phyloP scores from a whole-genome alignment of 1,140 invertebrate species.

The Musca vetustissima region DNA sequence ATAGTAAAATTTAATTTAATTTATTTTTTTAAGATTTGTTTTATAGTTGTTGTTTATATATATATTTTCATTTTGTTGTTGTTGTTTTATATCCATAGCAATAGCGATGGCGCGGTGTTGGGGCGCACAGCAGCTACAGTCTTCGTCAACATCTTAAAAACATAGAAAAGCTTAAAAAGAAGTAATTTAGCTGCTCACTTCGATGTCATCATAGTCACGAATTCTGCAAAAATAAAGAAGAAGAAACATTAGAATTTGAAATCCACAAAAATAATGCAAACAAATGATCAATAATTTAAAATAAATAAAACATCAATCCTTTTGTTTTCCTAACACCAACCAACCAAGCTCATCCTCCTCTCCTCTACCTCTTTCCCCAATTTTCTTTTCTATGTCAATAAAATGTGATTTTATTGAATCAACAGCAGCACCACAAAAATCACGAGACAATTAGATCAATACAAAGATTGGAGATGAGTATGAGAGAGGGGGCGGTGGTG shows the following conservation, averaged over 20 bases:
- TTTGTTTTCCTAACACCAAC: too few species aligned
- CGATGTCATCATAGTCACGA: slow-evolving; percentile 99
- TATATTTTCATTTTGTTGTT: slow-evolving; percentile 52
- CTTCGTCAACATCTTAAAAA: slow-evolving; percentile 58
- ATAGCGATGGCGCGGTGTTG: slow-evolving; percentile 54
- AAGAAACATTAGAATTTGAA: slow-evolving; percentile 7
- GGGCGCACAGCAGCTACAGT: slow-evolving; percentile 57
- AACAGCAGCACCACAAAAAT: too few species aligned
- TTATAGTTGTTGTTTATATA: slow-evolving; percentile 38
- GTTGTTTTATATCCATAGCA: slow-evolving; percentile 51
- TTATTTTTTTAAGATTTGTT: slow-evolving; percentile 20
- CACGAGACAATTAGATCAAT: too few species aligned
- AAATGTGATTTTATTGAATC: too few species aligned
- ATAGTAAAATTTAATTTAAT: slow-evolving; percentile 27
- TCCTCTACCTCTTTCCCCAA: too few species aligned
- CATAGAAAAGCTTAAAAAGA: slow-evolving; percentile 58
- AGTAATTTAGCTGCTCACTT: slow-evolving; percentile 73
- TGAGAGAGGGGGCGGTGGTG: too few species aligned
- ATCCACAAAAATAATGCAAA: too few species aligned
- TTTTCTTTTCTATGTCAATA: too few species aligned
- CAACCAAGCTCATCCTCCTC: too few species aligned
- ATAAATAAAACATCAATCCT: too few species aligned
- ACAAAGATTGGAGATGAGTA: too few species aligned
- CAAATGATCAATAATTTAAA: too few species aligned
- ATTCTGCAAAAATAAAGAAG: slow-evolving; percentile 77